Base-by-base conservation (phyloP, 2,797 vertebrate species). In the Phylloscopus collybita region DNA sequence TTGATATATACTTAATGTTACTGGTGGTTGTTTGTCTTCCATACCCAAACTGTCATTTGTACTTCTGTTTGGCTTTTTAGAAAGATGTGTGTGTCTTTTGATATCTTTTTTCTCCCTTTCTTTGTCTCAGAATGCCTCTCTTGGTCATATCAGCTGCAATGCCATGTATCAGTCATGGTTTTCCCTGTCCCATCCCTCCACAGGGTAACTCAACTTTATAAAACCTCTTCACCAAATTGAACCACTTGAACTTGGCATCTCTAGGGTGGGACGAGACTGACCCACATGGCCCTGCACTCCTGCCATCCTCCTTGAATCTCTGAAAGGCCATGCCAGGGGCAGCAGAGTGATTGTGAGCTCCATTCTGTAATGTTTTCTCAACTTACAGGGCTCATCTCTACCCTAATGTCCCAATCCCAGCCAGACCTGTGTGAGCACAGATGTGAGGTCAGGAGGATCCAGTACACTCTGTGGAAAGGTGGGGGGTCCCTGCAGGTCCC, bases 331-430 rank as follows among this genome's bases (percentile, higher is more conserved):
- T 40, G 51, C 47, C 5, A 9, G 27, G 29, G 20, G 21, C 53
- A 75, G 20, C 22, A 4, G 6, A 4, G 30, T 18, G n/a, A 8
- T 27, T 47, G 16, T 23, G 25, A 22, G 23, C 18, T 73, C n/a
- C 42, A 3, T 19, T 60, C 42, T 49, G 14, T 16, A 19, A 11
- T 29, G 21, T 34, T 61, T 84, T 34, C 62, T 61, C 26, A 1
- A 1, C 2, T 17, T 26, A 25, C 18, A 40, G 56, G 1, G 3
- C 13, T 81, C 10, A 40, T 47, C 40, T 76, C n/a, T n/a, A 32
- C 25, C 21, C 25, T 17, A 2, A 26, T 0, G 2, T 50, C 32
- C n/a, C 38, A 13, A 0, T 10, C 25, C 38, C 53, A 36, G 29
- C 29, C 38, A 71, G 71, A 74, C 0, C 5, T 27, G 19, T 13